Base-by-base conservation (phyloP, 2,797 vertebrate genomes). In the Fratercula arctica region DNA sequence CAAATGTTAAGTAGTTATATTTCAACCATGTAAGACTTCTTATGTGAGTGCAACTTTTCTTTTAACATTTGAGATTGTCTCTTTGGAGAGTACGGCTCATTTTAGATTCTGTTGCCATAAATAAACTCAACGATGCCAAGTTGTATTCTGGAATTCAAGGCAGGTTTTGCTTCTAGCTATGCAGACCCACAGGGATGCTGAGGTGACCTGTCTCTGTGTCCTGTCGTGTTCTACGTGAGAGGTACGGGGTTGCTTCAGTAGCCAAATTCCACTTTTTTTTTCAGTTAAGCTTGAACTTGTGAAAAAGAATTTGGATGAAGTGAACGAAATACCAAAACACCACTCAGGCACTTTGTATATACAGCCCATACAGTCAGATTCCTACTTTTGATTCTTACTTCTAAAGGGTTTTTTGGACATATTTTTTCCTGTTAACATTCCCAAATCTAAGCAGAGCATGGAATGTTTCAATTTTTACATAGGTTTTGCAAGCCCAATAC, bases 401-500 rank as follows among this genome's bases (percentile, higher is more conserved):
- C 35, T 68, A 72, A 74, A 60, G 18, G 35, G 2, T 3, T 16
- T 84, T 94, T 77, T 74, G 8, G 6, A 41, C 4, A 1, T 50
- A 31, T 33, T 77, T 78, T 72, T 81, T 60, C 33, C 60, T 35
- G 7, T 37, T 89, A 74, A 31, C 24, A 29, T 53, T 51, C 28
- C 35, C 21, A 92, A 80, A 61, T 50, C 48, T 81, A 77, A 56
- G 53, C 35, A 51, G 29, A 57, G 37, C 28, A 13, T 39, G 10
- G 46, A 35, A 76, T 73, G 31, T 90, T 94, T 85, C 67, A 29
- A 37, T 29, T 90, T 88, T 78, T 59, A 51, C 2, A 6, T 54
- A 68, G 50, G 35, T 74, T 96, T 92, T 92, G 73, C 80, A 88
- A 91, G 75, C 21, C 60, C 45, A 94, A 70, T 83, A 70, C 51